phyloP scores from a whole-genome alignment of 2,888 invertebrate genomes.

The Sinodicranocentrus sp. region DNA sequence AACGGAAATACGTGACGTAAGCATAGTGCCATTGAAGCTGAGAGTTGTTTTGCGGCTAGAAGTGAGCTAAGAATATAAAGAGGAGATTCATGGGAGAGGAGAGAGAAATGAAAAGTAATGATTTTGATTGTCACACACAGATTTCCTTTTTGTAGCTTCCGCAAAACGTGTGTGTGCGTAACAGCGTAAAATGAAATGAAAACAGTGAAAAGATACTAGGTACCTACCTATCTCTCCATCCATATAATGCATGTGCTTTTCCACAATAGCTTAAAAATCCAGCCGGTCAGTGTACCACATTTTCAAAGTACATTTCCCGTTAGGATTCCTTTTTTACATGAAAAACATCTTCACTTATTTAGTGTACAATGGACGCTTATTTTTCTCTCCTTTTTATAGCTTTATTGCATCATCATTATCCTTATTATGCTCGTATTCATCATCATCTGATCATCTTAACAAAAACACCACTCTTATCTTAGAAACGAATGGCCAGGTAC shows the following conservation, averaged over 20 bases:
- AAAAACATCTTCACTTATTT: slow-evolving; percentile 1
- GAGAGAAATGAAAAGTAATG: slow-evolving; percentile 50
- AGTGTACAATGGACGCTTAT: no score
- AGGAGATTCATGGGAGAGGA: not conserved
- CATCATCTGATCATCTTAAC: not conserved
- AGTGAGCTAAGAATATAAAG: not conserved
- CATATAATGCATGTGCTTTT: not conserved
- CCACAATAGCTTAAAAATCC: slow-evolving; percentile 16
- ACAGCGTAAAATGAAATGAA: slow-evolving; percentile 31
- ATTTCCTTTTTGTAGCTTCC: slow-evolving; percentile 32
- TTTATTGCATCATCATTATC: no score
- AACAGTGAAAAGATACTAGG: not conserved
- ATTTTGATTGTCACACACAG: slow-evolving; percentile 50
- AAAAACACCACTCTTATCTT: slow-evolving; percentile 17
- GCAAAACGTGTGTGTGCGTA: slow-evolving; percentile 37
- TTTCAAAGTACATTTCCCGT: slow-evolving; percentile 45
- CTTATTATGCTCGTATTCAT: no score
- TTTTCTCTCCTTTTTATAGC: no score
- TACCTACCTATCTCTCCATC: not conserved
- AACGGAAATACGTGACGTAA: not conserved
- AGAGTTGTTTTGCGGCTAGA: not conserved
- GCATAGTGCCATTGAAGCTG: not conserved
- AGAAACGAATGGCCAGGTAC: not conserved
- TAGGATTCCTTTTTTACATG: slow-evolving; percentile 44
- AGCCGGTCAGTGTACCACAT: slow-evolving; percentile 56